Percentiles rank a stretch among this genome's conserved stretches.
Conservation (phyloP, 2,113 vertebrate species). For the Salvator merianae region DNA sequence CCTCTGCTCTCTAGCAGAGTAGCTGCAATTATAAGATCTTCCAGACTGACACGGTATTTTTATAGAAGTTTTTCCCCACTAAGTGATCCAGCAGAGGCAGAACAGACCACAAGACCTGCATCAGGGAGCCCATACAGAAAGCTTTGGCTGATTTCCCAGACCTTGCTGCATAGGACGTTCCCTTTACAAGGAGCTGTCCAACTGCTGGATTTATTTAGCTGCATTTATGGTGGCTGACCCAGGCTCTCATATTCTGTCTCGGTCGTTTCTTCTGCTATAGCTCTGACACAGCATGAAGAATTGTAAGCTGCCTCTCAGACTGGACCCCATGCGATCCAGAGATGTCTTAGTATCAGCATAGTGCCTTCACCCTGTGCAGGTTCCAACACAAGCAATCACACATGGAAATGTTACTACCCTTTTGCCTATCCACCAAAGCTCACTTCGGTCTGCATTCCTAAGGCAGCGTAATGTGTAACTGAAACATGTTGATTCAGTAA, state of each 20-base stretch:
- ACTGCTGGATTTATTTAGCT: constrained; percentile 49
- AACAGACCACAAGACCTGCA: background rate
- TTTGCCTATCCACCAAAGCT: background rate
- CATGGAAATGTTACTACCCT: background rate
- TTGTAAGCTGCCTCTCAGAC: background rate
- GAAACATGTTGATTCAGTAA: too few relatives aligned
- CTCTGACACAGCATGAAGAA: background rate
- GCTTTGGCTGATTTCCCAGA: background rate
- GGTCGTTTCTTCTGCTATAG: background rate
- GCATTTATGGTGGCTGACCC: background rate
- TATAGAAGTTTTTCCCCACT: too few relatives aligned
- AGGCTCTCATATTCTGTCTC: background rate
- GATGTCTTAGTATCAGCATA: background rate
- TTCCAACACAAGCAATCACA: background rate
- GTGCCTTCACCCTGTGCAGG: background rate
- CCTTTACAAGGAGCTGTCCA: constrained; percentile 59
- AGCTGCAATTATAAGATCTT: background rate
- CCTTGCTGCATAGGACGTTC: too few relatives aligned
- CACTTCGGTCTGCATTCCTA: background rate
- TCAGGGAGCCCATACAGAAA: background rate
- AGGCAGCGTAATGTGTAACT: too few relatives aligned
- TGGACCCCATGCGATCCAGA: background rate
- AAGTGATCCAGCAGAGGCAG: background rate
- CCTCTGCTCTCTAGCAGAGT: background rate
- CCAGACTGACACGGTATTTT: too few relatives aligned